Percentiles rank a stretch among this genome's conserved stretches.
Conservation (phyloP, 2,113 vertebrate species). For the Coracopsis vasa region DNA sequence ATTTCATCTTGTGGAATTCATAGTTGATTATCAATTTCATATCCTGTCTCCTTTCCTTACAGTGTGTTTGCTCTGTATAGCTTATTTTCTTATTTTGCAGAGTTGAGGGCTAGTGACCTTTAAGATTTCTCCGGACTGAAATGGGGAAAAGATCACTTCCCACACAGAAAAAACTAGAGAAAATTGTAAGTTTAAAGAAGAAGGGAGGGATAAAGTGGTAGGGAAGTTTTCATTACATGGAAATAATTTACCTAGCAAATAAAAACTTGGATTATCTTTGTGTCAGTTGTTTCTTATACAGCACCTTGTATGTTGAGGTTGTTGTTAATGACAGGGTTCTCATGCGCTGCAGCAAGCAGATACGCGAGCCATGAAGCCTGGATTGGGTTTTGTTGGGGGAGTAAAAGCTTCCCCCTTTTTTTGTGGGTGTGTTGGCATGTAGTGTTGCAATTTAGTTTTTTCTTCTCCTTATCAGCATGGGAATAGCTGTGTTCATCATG, state of each 20-base stretch:
- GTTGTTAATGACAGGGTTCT: not conserved
- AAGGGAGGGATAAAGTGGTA: fast-evolving
- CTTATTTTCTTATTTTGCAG: not conserved
- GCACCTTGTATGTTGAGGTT: not conserved
- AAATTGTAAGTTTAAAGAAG: not conserved
- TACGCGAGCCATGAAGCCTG: not conserved
- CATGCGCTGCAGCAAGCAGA: not conserved
- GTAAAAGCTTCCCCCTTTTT: not conserved
- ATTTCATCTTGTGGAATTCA: not conserved
- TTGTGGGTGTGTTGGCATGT: not conserved
- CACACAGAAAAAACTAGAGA: not conserved
- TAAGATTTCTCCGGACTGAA: not conserved
- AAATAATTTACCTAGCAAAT: not conserved
- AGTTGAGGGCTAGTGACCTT: not conserved
- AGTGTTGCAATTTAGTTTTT: not conserved
- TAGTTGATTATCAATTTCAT: not conserved
- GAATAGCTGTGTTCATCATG: not conserved
- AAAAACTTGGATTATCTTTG: not conserved
- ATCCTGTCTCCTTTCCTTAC: not conserved
- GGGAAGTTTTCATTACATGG: not conserved
- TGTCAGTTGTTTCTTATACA: not conserved
- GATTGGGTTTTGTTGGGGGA: not conserved
- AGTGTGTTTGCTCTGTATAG: not conserved
- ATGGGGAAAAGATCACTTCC: not conserved
- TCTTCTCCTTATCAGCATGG: not conserved